These are phyloP conservation scores for Polydrusus pterygomalis DNA, from an alignment of 2,888 invertebrate species.

Conservation along the genomic window DNA sequence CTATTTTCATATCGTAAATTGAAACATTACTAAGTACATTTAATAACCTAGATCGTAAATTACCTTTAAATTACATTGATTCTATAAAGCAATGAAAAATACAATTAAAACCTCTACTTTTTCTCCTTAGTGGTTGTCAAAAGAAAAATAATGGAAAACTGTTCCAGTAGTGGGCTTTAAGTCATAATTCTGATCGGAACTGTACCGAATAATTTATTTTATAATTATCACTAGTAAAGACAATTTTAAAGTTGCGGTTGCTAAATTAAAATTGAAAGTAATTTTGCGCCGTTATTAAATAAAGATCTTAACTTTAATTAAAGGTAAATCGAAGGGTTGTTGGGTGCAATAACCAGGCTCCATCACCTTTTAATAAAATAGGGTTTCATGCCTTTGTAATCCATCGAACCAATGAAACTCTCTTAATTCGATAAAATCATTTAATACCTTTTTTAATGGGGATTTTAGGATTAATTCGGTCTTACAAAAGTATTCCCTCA, in stretches of 20 bases:
- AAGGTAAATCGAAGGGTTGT: neutral
- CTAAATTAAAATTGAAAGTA: neutral
- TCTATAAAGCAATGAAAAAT: slow-evolving; percentile 28
- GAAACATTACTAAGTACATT: slow-evolving; percentile 5
- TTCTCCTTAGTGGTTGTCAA: slow-evolving; percentile 34
- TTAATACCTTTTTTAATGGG: no score
- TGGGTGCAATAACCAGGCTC: neutral
- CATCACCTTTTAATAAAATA: neutral
- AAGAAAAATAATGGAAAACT: slow-evolving; percentile 34
- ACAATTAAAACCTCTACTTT: slow-evolving; percentile 27
- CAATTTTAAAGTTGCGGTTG: slow-evolving; percentile 1
- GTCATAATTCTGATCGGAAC: slow-evolving; percentile 19
- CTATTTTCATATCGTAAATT: neutral
- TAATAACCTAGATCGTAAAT: neutral
- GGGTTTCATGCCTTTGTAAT: no score
- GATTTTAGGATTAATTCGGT: no score
- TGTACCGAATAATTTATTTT: slow-evolving; percentile 26
- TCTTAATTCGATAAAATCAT: no score
- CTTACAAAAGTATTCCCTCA: no score
- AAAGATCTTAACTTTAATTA: neutral
- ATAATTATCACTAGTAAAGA: slow-evolving; percentile 16
- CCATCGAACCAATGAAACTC: no score
- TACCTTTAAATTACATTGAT: slow-evolving; percentile 2
- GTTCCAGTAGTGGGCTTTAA: slow-evolving; percentile 25
- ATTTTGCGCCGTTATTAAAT: neutral